Conservation (phyloP, 2,888 invertebrate species). For the Microchrysa polita region DNA sequence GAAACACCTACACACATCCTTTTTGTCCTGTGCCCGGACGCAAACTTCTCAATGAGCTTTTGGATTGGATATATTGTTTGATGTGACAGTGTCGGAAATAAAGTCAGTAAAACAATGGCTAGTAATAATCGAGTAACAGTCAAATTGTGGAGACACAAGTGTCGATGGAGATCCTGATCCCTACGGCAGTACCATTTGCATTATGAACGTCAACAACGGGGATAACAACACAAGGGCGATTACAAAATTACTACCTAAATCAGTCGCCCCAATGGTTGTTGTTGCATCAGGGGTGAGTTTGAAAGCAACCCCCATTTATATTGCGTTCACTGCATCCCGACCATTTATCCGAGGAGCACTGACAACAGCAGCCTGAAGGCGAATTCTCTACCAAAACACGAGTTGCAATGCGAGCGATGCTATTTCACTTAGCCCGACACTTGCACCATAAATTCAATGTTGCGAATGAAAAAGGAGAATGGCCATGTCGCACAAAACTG, state of each 20-base stretch:
- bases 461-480: conserved; percentile 18
- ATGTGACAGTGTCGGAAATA: conserved; percentile 19
- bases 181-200: neutral
- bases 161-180: neutral
- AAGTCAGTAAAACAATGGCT: neutral
- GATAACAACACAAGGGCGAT: conserved; percentile 24
- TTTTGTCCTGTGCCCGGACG: neutral
- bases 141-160: neutral
- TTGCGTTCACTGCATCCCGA: conserved; percentile 19
- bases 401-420: conserved; percentile 1
- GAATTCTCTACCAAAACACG: neutral
- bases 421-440: conserved; percentile 32
- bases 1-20: neutral
- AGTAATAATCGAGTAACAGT: neutral
- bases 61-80: no score
- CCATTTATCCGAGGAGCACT: neutral
- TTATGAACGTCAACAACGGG: conserved; percentile 24
- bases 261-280: conserved; percentile 25
- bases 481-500: conserved; percentile 11
- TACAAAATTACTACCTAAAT: conserved; percentile 37
- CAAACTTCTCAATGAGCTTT: conserved; percentile 27
- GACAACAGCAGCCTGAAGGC: neutral
- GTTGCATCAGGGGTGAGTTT: conserved; percentile 17
- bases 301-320: conserved; percentile 25
- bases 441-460: conserved; percentile 9